Evolutionary conservation across 2,113 vertebrate genomes (phyloP), one percentile per base, ranked within the genome.

Genomic region (Tetrax tetrax): DNA sequence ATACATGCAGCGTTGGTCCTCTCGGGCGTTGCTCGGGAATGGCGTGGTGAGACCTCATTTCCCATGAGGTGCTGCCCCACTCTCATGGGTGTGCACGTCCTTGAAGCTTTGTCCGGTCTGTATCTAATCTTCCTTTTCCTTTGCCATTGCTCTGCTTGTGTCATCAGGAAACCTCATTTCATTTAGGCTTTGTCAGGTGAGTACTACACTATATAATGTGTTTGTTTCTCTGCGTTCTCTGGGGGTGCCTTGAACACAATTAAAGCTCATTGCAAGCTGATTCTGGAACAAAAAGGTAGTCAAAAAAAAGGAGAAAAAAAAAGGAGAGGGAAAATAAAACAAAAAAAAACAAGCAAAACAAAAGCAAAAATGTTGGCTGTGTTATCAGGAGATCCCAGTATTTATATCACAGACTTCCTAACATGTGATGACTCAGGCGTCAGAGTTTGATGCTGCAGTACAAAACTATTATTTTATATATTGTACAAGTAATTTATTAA

Each of bases 221-320:
- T 98, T 95, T 96, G 96, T 98, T 98, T 98, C 98, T 98, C 96
- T 98, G 98, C 96, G 93, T 98, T 98, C 98, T 98, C 98, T 98
- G 98, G 98, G 98, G 98, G 98, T 99, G 98, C 98, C 98, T 98
- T 98, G 98, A 97, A 97, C 94, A 97, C 94, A 96, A 96, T 91
- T 87, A 50, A 97, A 96, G 96, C 98, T 97, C 89, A 57, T 97
- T 96, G 91, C 95, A 97, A 96, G 96, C 98, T 98, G 98, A 98
- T 98, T 98, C 98, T 98, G 98, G 98, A 98, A 98, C 98, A 98
- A 98, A 98, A 77, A 95, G 75, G 59, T 97, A 96, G 89, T 31
- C 48, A 74, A 84, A 92, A 65, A 75, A 83, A 68, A 18, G 7
- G 81, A 82, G 79, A 28, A 56, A 69, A 56, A 69, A 31, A 17